Base-by-base conservation (phyloP, 2,888 invertebrate genomes). In the Diloba caeruleocephala region DNA sequence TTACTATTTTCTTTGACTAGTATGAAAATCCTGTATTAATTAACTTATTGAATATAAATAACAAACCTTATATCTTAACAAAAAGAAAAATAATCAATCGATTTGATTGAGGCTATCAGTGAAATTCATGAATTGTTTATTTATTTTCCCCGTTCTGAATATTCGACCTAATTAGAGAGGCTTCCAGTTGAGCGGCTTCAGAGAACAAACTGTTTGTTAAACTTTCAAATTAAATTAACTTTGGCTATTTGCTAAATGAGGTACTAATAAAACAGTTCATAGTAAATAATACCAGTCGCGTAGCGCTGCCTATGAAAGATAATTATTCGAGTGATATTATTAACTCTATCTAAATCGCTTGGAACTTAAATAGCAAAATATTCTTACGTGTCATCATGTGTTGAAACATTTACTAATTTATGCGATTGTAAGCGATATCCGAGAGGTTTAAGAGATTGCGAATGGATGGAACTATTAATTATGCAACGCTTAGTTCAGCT, bases 401-500 rank as follows among this genome's bases (percentile, higher is more conserved):
- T 71, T 74, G 77, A 76, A 77, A 77, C 62, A 62, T 71, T 71
- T 70, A 74, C 69, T 69, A 71, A 75, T 76, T 74, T 66, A 73
- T 66, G 71, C 72, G 73, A 73, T 76, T 73, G 67, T 70, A 64
- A 72, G 64, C 65, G 64, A 68, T 76, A 74, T 71, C 68, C 61
- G 52, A 71, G 59, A 65, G 55, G 73, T 69, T 82, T 81, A 80
- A 81, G 82, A 83, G 81, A 81, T 76, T 78, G 74, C 62, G 69
- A 77, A 77, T 75, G 74, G 77, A 75, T 77, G 73, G 75, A 71
- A 74, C 78, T 79, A 85, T 88, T 87, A 86, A 89, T 89, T 87
- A 87, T 88, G 82, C 85, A 85, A 69, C 73, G 82, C 79, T 82
- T 79, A 79, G 82, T 79, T 81, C 77, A 76, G 81, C 79, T 72